phyloP scores from a whole-genome alignment of 2,797 vertebrate genomes.

The Micrastur ruficollis region DNA sequence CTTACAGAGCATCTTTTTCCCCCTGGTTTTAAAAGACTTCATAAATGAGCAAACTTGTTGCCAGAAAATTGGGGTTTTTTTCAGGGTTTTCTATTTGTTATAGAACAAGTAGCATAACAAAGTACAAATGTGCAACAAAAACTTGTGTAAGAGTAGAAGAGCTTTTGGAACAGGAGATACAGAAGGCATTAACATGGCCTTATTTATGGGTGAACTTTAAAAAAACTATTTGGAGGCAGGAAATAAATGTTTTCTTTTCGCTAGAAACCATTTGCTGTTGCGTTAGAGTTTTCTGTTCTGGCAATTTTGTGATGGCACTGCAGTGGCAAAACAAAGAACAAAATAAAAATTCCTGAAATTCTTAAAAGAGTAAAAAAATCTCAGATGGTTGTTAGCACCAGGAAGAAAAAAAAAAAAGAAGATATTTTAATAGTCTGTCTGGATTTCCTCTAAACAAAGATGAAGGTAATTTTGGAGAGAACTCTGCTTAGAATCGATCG shows the following conservation, averaged over 20 bases:
- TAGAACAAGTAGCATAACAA: not conserved
- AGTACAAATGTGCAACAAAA: not conserved
- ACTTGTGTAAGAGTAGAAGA: not conserved
- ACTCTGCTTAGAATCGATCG: not conserved
- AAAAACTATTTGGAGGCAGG: not conserved
- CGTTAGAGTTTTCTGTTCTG: not conserved
- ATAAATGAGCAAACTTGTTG: not conserved
- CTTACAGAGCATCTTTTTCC: not conserved
- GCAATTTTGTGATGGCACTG: not conserved
- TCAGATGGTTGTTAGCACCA: not conserved
- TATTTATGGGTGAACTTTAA: not conserved
- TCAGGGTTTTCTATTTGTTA: not conserved
- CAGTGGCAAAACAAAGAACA: not conserved
- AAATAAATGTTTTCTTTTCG: not conserved
- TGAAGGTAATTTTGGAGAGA: slow-evolving; percentile 43
- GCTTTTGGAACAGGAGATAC: not conserved
- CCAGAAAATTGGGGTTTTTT: not conserved
- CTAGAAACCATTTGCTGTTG: not conserved
- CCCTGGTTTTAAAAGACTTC: not conserved
- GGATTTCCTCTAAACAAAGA: slow-evolving; percentile 59
- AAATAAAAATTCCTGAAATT: slow-evolving; percentile 43
- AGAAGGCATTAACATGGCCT: not conserved
- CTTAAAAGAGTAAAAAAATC: slow-evolving; percentile 33
- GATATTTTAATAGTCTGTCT: slow-evolving; percentile 7
- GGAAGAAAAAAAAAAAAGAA: not conserved